Conservation (phyloP, 2,797 vertebrate species). For the Thunnus albacares region DNA sequence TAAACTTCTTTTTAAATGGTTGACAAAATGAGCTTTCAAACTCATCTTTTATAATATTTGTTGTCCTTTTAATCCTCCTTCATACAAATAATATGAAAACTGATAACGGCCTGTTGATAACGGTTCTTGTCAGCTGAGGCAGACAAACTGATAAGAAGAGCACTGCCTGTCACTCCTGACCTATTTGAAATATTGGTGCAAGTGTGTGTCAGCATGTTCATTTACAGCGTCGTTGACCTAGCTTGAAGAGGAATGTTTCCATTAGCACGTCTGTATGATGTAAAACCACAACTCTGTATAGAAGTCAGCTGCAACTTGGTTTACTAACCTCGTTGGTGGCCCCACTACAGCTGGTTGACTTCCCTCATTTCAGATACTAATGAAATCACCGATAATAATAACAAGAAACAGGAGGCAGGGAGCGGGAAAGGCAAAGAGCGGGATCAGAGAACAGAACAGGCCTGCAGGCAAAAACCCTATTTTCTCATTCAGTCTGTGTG, state of each 20-base stretch:
- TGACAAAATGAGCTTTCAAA: neutral
- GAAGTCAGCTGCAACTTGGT: neutral
- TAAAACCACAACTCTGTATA: constrained; percentile 13
- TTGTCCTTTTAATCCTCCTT: neutral
- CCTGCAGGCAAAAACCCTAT: constrained; percentile 24
- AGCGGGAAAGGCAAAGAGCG: constrained; percentile 1
- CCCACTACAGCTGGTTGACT: neutral
- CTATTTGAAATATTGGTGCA: constrained; percentile 13
- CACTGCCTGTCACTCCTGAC: constrained; percentile 7
- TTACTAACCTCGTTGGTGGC: neutral
- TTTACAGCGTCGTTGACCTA: constrained; percentile 26
- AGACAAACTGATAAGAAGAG: neutral
- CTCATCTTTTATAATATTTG: neutral
- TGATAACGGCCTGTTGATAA: neutral
- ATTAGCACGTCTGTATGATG: constrained; percentile 17
- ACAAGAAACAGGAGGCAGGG: neutral
- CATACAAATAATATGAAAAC: neutral
- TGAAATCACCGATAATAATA: neutral
- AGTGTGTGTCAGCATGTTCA: constrained; percentile 44
- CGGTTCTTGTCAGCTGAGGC: neutral
- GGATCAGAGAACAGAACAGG: constrained; percentile 40
- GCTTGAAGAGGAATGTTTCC: constrained; percentile 14
- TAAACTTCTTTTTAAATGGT: neutral
- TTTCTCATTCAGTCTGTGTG: constrained; percentile 26
- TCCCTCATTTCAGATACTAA: neutral